phyloP scores from a whole-genome alignment of 2,888 invertebrate species.

The Sisyra nigra region DNA sequence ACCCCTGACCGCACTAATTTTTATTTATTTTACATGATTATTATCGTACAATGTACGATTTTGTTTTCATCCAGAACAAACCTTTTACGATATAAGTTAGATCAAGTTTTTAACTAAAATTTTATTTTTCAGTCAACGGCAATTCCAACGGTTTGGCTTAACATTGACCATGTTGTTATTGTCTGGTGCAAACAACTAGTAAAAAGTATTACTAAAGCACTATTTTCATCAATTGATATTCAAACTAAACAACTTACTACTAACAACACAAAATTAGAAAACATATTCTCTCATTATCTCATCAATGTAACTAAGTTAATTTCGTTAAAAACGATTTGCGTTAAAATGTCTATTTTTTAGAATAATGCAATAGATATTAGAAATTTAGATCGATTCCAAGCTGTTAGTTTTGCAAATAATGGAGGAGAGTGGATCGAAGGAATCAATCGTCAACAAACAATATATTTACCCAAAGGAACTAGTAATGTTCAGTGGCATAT shows the following conservation, averaged over 20 bases:
- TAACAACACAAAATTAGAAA: constrained; percentile 22
- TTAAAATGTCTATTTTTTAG: constrained; percentile 17
- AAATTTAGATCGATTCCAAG: constrained; percentile 20
- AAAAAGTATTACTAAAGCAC: constrained; percentile 54
- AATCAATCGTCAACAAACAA: constrained; percentile 26
- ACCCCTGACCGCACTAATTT: too few relatives aligned
- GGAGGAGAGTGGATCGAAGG: constrained; percentile 34
- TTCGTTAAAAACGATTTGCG: neutral
- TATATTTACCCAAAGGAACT: constrained; percentile 21
- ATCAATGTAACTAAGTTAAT: constrained; percentile 22
- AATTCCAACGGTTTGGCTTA: constrained; percentile 72
- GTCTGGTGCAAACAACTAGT: constrained; percentile 90
- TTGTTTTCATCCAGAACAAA: too few relatives aligned
- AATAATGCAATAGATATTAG: constrained; percentile 20
- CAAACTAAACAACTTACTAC: constrained; percentile 27
- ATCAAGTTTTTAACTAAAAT: constrained; percentile 17
- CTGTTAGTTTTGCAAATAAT: constrained; percentile 22
- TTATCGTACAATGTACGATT: too few relatives aligned
- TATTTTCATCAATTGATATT: constrained; percentile 65
- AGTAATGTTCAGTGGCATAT: constrained; percentile 30
- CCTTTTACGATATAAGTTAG: too few relatives aligned
- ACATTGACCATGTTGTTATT: constrained; percentile 80
- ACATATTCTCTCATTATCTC: constrained; percentile 37
- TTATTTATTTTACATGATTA: too few relatives aligned
- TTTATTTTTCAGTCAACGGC: constrained; percentile 43